A percentile compares a stretch with the other conserved stretches of the same genome.
These are phyloP conservation scores for Camponotus vicinus DNA, from an alignment of 1,140 invertebrate genomes.

Conservation along the genomic window DNA sequence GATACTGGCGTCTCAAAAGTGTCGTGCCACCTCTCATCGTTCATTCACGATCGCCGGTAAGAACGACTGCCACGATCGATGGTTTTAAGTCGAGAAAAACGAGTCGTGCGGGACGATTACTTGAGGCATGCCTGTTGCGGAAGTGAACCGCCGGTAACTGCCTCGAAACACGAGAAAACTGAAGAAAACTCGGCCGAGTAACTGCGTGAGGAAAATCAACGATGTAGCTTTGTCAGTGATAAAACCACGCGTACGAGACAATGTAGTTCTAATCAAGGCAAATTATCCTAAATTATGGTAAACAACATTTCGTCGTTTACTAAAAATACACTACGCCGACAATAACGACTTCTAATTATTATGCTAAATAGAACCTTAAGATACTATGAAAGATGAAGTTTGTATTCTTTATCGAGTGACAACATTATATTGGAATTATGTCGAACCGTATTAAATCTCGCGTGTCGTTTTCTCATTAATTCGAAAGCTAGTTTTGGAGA, in stretches of 20 bases:
- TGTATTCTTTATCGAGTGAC: neutral
- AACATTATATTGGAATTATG: neutral
- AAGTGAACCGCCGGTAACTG: slow-evolving; percentile 72
- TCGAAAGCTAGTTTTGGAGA: neutral
- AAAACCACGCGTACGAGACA: slow-evolving; percentile 51
- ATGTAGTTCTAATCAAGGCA: neutral
- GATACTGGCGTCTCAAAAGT: slow-evolving; percentile 34
- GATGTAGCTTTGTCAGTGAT: slow-evolving; percentile 60
- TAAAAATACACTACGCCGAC: neutral
- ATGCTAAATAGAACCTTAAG: neutral
- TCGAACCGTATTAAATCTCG: neutral
- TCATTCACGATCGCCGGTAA: slow-evolving; percentile 63
- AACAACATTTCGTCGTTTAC: neutral
- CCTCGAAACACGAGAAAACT: slow-evolving; percentile 76
- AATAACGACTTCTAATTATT: neutral
- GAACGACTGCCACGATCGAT: slow-evolving; percentile 68
- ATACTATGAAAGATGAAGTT: neutral
- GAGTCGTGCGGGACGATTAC: slow-evolving; percentile 69
- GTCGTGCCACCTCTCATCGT: slow-evolving; percentile 61
- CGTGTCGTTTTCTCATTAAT: slow-evolving; percentile 5
- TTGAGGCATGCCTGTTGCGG: slow-evolving; percentile 68
- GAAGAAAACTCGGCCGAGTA: slow-evolving; percentile 66
- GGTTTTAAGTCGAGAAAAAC: slow-evolving; percentile 70
- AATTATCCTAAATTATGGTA: slow-evolving; percentile 16
- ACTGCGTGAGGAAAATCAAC: slow-evolving; percentile 57